Evolutionary conservation across 2,888 invertebrate genomes (phyloP), one percentile per base, ranked within the genome.

Genomic region (Frankliniella fusca): DNA sequence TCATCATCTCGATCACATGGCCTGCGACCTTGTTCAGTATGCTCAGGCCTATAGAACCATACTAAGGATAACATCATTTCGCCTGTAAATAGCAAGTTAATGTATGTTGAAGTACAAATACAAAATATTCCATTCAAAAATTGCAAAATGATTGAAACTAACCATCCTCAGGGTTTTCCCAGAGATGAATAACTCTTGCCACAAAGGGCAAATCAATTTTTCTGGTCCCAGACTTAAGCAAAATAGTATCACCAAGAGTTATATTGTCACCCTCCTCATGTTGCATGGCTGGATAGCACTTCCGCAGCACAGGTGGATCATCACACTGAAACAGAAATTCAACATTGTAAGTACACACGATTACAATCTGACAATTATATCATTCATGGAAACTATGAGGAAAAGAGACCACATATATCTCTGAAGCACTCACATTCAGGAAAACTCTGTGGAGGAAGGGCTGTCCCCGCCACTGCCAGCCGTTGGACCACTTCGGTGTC

Each of bases 1-100:
- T 98, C 98, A 87, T 96, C 96, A 18, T 93, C 92, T 87, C 94
- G 93, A 88, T 97, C 96, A 81, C 91, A 91, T 23, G 93, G 91
- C 86, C 93, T 92, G 50, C 95, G 92, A 48, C 97, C 97, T 86
- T 93, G 93, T 87, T 97, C 97, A 23, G 97, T 97, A 89, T 98
- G 98, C 89, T 98, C 98, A 0, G 98, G 98, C 86, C 98, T 93
- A 90, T 98, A 98, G 90, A 97, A 98, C 98, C 98, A 98, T 85
- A 98, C 90, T 83, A 98, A 90, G 7, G 97, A 97, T 90, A 98
- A 95, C 97, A 97, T 97, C 97, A 98, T 97, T 90, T 98, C 97
- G 83, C 96, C 97, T 97, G 88, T 0, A 88, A 87, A 83, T 5
- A 20, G 12, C 38, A 20, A 48, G 28, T 27, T 27, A 15, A 49